Base-by-base conservation (phyloP, 1,140 invertebrate species). In the Euschistus heros region DNA sequence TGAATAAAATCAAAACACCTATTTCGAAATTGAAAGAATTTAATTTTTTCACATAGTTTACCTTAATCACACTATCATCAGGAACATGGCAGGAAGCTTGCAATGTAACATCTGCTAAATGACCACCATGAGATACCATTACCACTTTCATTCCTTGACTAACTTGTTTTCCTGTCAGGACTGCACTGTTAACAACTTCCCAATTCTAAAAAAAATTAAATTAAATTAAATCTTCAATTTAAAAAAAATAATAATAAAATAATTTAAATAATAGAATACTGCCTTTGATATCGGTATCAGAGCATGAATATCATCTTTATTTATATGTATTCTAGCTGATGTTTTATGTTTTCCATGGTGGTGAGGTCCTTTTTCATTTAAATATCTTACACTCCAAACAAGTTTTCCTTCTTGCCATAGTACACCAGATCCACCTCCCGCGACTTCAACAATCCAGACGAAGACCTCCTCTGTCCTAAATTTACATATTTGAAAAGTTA, bases 61-160 rank as follows among this genome's bases (percentile, higher is more conserved):
- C 94, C 85, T 98, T 97, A 24, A 98, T 83, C 52, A 97, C 92
- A 72, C 92, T 94, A 74, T 96, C 92, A 74, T 98, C 94, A 71
- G 92, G 88, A 17, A 93, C 94, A 73, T 92, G 88, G 76, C 95
- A 98, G 33, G 91, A 93, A 55, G 92, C 91, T 74, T 96, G 90
- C n/a, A 94, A 78, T 14, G 94, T 97, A 52, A 98, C 92, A 76
- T 98, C 94, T 64, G 90, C 91, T 0, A 97, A 87, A 76, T 91
- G 90, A 27, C 94, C 94, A 0, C 89, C 88, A 74, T 95, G 90
- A 37, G 89, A 94, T 2, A 98, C 92, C 68, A 94, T 92, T 74
- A 94, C 92, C 50, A 98, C 89, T 76, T 93, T 92, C 87, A 98
- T 91, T 6, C 92, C 89, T 70, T 94, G 90, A 2, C 91, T 92